A percentile compares a stretch with the other conserved stretches of the same genome.
Conservation (phyloP, 30 jellyfish, hydroid and myxozoan species). For the Aurelia aurita region DNA sequence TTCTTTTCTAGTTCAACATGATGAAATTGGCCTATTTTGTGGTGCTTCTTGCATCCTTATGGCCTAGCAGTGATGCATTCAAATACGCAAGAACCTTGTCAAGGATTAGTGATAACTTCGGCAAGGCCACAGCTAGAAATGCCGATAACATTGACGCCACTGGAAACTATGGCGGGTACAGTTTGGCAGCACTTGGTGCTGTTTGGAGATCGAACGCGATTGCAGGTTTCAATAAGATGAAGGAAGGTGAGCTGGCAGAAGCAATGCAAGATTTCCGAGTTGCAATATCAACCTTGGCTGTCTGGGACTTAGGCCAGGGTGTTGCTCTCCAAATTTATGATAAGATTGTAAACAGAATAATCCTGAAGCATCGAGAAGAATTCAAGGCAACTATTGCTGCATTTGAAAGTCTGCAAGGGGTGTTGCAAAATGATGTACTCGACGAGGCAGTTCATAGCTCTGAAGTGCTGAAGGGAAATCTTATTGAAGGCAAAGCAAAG, state of each 20-base stretch:
- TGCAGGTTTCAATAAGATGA: constrained; percentile 19
- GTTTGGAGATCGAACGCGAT: constrained; percentile 22
- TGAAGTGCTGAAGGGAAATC: constrained; percentile 27
- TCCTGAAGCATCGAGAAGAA: constrained; percentile 18
- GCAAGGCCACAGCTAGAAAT: neutral
- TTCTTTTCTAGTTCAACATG: no score
- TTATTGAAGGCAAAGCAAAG: constrained; percentile 9
- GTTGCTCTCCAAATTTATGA: constrained; percentile 25
- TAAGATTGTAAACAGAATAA: constrained; percentile 25
- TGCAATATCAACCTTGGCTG: constrained; percentile 40
- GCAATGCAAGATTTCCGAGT: constrained; percentile 43
- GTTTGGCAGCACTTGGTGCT: constrained; percentile 29
- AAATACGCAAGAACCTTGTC: no score
- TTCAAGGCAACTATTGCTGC: constrained; percentile 12
- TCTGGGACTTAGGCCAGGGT: constrained; percentile 62
- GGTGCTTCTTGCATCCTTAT: no score
- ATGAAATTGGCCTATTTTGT: no score
- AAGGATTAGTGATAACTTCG: no score
- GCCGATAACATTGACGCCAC: neutral
- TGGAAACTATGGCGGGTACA: constrained; percentile 22
- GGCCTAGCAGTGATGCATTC: no score
- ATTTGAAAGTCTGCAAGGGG: neutral
- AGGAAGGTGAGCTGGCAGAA: constrained; percentile 36
- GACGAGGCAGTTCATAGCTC: constrained; percentile 7
- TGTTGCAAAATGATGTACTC: constrained; percentile 14